Base-by-base conservation (phyloP, 1,140 invertebrate species). In the Dendrolimus kikuchii region DNA sequence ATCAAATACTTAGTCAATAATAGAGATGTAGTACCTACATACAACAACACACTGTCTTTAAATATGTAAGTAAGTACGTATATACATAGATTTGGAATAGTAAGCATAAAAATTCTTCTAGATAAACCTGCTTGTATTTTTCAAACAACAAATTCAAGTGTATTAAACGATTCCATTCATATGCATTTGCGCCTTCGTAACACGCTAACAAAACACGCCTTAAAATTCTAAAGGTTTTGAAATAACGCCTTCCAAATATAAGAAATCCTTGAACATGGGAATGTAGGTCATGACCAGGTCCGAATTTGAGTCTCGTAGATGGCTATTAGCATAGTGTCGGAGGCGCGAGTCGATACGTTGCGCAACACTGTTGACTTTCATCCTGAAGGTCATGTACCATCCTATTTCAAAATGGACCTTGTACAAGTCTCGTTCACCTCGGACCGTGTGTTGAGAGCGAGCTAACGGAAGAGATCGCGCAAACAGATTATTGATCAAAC, bases 381-480 rank as follows among this genome's bases (percentile, higher is more conserved):
- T 86, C 82, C 81, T 74, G 82, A 84, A 84, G 82, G 82, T 86
- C 83, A 84, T 83, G 83, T 77, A 69, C 78, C 83, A 86, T 86
- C 83, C 83, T 86, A 86, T 84, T 86, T 86, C 83, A 84, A 84
- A 82, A 86, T 66, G 70, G 65, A 86, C 81, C 83, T 86, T 84
- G 81, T 64, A 73, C 71, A 71, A 64, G 63, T 74, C 77, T 82
- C 66, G 80, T 77, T 86, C 73, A 82, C 82, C 82, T 86, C 82
- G 78, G 59, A 68, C 59, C 57, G 63, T 62, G 57, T 60, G 60
- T 59, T 55, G 62, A 80, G 64, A 78, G 71, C 66, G 59, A 77
- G 66, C 73, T 76, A 75, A 76, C 78, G 74, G 76, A 80, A 81
- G 77, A 69, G 65, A 69, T 56, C 59, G 57, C 65, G 64, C 63